Conservation (phyloP, 2,797 vertebrate genomes). For the Melanitta fusca region DNA sequence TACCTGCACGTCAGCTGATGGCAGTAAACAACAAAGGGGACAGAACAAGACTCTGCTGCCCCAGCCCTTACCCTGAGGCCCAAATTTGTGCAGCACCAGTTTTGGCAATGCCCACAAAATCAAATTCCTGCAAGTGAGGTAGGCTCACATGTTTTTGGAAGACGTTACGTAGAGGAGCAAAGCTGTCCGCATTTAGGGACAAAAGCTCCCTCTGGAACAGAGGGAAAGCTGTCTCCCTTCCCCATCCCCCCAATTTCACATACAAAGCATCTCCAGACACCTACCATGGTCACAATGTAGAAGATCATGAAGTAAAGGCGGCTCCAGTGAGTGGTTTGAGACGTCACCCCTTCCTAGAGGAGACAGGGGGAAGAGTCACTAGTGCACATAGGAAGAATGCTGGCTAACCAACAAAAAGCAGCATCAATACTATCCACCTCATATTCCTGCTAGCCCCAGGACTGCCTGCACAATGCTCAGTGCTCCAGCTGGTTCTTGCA, state of each 20-base stretch:
- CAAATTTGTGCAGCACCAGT: background rate
- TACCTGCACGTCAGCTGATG: background rate
- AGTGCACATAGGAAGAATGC: background rate
- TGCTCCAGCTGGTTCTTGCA: background rate
- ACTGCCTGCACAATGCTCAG: background rate
- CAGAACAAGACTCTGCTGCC: background rate
- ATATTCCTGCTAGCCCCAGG: background rate
- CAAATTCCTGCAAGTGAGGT: background rate
- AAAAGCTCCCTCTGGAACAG: background rate
- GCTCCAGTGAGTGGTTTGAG: conserved; percentile 95
- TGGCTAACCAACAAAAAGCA: background rate
- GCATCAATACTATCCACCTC: rapidly evolving
- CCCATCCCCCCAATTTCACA: background rate
- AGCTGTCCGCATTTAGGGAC: background rate
- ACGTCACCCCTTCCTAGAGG: conserved; percentile 93
- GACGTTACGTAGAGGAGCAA: background rate
- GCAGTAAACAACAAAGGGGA: background rate
- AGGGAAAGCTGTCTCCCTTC: background rate
- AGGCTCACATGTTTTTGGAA: background rate
- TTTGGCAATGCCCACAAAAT: background rate
- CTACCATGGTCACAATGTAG: conserved; percentile 98
- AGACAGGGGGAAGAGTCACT: background rate
- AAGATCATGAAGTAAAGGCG: conserved; percentile 99
- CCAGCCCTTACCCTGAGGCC: background rate
- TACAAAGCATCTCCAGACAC: background rate